Evolutionary conservation across 2,113 vertebrate species (phyloP), one percentile per base, ranked within the genome.

Genomic region (Neotragus pygmaeus): DNA sequence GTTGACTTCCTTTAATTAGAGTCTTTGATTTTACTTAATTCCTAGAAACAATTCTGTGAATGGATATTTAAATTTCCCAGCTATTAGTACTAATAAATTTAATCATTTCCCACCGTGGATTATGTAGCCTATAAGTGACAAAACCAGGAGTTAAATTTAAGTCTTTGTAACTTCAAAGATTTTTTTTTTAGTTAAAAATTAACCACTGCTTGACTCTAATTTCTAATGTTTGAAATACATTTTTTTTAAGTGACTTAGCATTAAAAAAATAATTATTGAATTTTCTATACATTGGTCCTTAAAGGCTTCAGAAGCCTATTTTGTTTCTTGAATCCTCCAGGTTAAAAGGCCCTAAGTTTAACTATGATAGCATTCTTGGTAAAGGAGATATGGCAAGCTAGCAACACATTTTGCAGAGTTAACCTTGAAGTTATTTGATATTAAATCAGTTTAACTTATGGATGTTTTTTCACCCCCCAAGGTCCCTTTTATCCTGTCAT

Each of bases 351-450:
- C 66, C 28, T n/a, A n/a, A n/a, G 28, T 96, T 95, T 55, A 94
- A 86, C 45, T 51, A 55, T 60, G 88, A 57, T 82, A 96, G 82
- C 86, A 39, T 77, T 92, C 33, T 47, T 89, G 77, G 88, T 70
- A 83, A 91, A 90, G 75, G 73, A 75, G 64, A 70, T 23, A 36
- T 14, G 43, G 83, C 62, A 88, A 92, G 85, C 84, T 92, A 96
- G 57, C 30, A 45, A 55, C 36, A 78, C 16, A 73, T 7, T 88
- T 75, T 96, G 23, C 70, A 75, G 81, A 84, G 62, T 60, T 92
- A 97, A 97, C 77, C 90, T 98, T 45, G 28, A 78, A 47, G 80
- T 96, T 94, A 97, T 89, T 43, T 83, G 92, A 97, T 94, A n/a
- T 15, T 96, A 83, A 91, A 11, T 88, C 95, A 98, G 64, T 95